Evolutionary conservation across 2,797 vertebrate species (phyloP).

Genomic region (Emys orbicularis): DNA sequence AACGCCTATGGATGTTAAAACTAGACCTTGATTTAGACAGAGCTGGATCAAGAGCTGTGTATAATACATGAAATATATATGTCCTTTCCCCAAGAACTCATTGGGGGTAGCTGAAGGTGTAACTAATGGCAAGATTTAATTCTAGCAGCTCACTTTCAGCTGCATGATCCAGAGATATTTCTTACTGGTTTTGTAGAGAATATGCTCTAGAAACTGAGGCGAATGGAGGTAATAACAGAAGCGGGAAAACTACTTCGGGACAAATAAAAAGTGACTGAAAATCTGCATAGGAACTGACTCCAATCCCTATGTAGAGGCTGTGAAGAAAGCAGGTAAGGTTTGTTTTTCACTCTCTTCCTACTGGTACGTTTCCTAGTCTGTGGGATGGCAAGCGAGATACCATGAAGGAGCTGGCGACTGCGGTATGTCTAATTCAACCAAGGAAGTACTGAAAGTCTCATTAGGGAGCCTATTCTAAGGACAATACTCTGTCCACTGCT

Average conservation of each 20-base stretch:
- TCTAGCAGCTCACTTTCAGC: conserved; percentile 42
- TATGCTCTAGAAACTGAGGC: conserved; percentile 48
- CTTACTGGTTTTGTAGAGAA: not conserved
- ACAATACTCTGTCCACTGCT: not conserved
- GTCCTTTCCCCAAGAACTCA: conserved; percentile 45
- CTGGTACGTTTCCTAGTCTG: conserved; percentile 40
- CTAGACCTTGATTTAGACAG: conserved; percentile 43
- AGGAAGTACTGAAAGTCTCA: conserved; percentile 1
- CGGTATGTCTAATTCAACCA: not conserved
- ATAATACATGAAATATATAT: conserved; percentile 12
- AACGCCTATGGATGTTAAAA: conserved; percentile 50
- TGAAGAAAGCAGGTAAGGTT: not conserved
- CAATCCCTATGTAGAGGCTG: conserved; percentile 16
- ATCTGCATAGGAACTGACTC: conserved; percentile 42
- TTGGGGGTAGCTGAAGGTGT: conserved; percentile 37
- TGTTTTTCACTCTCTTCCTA: conserved; percentile 10
- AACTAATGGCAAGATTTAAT: conserved; percentile 56
- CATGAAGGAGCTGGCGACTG: not conserved
- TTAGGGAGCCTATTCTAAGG: not conserved
- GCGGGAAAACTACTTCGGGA: not conserved
- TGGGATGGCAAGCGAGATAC: not conserved
- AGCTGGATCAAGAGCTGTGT: conserved; percentile 46
- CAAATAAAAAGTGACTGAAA: conserved; percentile 37
- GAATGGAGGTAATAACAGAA: conserved; percentile 27
- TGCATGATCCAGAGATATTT: conserved; percentile 34